These are phyloP conservation scores for Drosophila aldrichi DNA, from an alignment of 2,888 invertebrate species.

Conservation along the genomic window DNA sequence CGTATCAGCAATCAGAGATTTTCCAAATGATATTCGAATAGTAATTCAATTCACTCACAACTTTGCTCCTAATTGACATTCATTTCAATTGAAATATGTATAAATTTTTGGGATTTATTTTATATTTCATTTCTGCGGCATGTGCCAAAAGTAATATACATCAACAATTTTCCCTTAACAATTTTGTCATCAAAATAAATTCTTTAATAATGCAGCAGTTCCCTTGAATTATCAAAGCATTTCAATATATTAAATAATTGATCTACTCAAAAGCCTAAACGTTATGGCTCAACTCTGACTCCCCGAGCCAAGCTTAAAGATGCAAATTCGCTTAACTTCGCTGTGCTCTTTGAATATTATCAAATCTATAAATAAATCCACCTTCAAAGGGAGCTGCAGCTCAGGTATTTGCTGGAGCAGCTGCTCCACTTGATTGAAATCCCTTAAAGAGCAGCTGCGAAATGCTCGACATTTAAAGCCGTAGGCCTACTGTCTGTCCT, in stretches of 20 bases:
- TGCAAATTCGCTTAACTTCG: not conserved
- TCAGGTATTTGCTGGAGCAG: not conserved
- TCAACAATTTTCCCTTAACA: too few relatives aligned
- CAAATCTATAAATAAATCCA: not conserved
- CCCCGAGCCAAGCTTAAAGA: not conserved
- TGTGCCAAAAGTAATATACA: too few relatives aligned
- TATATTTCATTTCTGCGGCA: too few relatives aligned
- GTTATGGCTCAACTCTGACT: not conserved
- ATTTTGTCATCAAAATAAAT: too few relatives aligned
- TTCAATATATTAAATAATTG: not conserved
- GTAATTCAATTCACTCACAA: not conserved
- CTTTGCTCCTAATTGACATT: not conserved
- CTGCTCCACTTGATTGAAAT: not conserved
- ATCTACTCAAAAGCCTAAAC: not conserved
- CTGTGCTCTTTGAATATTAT: not conserved
- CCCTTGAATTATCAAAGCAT: not conserved
- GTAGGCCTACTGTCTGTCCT: conserved; percentile 11
- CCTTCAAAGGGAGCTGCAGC: not conserved
- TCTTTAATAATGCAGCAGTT: too few relatives aligned
- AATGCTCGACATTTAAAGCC: not conserved
- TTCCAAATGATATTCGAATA: not conserved
- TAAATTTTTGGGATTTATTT: too few relatives aligned
- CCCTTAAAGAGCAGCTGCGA: not conserved
- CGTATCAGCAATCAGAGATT: not conserved
- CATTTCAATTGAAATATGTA: not conserved